A percentile compares a stretch with the other conserved stretches of the same genome.
Conservation (phyloP, 2,113 vertebrate species). For the Semnornis frantzii region DNA sequence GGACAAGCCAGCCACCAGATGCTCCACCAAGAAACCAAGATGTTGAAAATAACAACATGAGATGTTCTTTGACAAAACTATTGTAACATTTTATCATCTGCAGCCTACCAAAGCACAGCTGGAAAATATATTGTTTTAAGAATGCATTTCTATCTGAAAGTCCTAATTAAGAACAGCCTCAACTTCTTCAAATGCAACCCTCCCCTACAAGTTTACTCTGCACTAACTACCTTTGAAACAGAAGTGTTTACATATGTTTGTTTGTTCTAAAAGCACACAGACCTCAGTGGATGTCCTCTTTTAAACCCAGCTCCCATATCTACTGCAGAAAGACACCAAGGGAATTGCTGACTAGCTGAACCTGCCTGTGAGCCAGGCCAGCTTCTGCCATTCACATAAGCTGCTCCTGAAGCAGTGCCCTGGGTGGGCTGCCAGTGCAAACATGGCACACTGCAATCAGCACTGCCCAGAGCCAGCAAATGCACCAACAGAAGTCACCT, state of each 20-base stretch:
- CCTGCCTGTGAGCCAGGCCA: neutral
- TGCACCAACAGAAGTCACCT: neutral
- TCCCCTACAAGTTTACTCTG: neutral
- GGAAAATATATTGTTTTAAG: neutral
- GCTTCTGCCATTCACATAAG: neutral
- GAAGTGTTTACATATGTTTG: neutral
- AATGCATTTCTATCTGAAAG: neutral
- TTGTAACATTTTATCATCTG: neutral
- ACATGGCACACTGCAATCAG: neutral
- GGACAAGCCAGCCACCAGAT: neutral
- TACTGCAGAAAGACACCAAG: neutral
- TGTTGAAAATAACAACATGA: neutral
- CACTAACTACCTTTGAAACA: neutral
- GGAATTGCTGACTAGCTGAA: fast-evolving
- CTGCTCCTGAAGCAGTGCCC: neutral
- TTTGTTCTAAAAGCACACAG: neutral
- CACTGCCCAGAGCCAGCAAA: neutral
- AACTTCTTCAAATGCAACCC: neutral
- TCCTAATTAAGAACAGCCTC: neutral
- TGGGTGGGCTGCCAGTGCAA: neutral
- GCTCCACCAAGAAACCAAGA: neutral
- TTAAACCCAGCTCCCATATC: neutral
- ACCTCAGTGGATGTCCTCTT: neutral
- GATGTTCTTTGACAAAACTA: neutral
- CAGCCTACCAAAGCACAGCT: neutral